phyloP scores from a whole-genome alignment of 2,888 invertebrate genomes.

The Diplazon laetatorius region DNA sequence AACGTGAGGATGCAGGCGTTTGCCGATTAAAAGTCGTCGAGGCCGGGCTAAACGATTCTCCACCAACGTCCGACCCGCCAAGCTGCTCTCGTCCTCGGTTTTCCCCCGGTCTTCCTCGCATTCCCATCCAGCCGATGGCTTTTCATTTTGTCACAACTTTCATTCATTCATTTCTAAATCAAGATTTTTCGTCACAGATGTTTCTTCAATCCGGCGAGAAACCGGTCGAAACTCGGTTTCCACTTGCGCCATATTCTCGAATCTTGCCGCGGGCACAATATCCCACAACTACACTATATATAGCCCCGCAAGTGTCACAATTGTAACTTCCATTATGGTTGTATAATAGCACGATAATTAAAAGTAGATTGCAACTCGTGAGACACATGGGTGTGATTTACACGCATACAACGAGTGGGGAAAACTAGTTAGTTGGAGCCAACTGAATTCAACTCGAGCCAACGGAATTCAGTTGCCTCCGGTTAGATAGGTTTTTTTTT shows the following conservation, averaged over 20 bases:
- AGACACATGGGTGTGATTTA: neutral
- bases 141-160: slow-evolving; percentile 25
- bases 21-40: slow-evolving; percentile 33
- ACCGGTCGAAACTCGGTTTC: slow-evolving; percentile 1
- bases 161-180: slow-evolving; percentile 23
- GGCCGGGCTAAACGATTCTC: slow-evolving; percentile 23
- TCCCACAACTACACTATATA: neutral
- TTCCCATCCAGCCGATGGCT: neutral
- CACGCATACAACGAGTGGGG: too few species aligned
- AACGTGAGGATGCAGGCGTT: slow-evolving; percentile 19
- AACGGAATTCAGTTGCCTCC: too few species aligned
- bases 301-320: neutral
- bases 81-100: slow-evolving; percentile 8
- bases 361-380: slow-evolving; percentile 2
- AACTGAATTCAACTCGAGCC: too few species aligned
- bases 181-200: slow-evolving; percentile 17
- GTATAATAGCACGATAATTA: slow-evolving; percentile 14
- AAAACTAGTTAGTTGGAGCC: too few species aligned
- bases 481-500: too few species aligned
- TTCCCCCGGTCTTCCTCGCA: neutral
- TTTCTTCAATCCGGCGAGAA: slow-evolving; percentile 9
- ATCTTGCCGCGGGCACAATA: neutral
- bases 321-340: slow-evolving; percentile 11
- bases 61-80: neutral
- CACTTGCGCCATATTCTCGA: neutral